Conservation (phyloP, 1,140 invertebrate genomes). For the Lasioglossum albipes region DNA sequence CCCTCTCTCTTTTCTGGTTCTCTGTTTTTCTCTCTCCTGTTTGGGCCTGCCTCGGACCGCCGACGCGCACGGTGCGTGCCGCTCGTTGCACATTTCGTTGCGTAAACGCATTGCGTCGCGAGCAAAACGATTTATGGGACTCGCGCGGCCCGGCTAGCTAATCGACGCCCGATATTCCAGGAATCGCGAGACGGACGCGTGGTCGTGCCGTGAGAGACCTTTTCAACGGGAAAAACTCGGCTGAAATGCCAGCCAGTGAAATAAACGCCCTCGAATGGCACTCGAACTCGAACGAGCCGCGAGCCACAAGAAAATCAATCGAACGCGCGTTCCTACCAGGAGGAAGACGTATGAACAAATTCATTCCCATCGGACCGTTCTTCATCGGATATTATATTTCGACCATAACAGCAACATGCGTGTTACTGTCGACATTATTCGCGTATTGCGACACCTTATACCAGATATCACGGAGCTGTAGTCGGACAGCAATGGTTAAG, state of each 20-base stretch:
- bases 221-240: slow-evolving; percentile 21
- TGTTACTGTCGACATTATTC: slow-evolving; percentile 32
- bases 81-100: slow-evolving; percentile 41
- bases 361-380: too few relatives aligned
- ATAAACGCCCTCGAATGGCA: slow-evolving; percentile 11
- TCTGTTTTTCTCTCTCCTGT: too few relatives aligned
- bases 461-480: slow-evolving; percentile 15
- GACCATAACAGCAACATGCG: too few relatives aligned
- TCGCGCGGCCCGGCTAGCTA: slow-evolving; percentile 34
- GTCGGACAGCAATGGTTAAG: neutral
- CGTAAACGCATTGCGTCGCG: slow-evolving; percentile 57
- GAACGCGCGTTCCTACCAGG: neutral
- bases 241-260: slow-evolving; percentile 33
- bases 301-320: neutral
- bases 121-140: slow-evolving; percentile 42
- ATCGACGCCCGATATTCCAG: slow-evolving; percentile 58
- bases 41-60: neutral
- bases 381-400: too few relatives aligned
- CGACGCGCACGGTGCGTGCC: slow-evolving; percentile 34
- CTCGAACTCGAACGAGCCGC: neutral
- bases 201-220: slow-evolving; percentile 49
- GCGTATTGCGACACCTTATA: slow-evolving; percentile 23
- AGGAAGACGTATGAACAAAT: too few relatives aligned
- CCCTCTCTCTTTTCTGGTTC: too few relatives aligned
- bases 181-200: slow-evolving; percentile 50